Evolutionary conservation across 1,140 invertebrate genomes (phyloP), one percentile per base, ranked within the genome.

Genomic region (Heterodera carotae): DNA sequence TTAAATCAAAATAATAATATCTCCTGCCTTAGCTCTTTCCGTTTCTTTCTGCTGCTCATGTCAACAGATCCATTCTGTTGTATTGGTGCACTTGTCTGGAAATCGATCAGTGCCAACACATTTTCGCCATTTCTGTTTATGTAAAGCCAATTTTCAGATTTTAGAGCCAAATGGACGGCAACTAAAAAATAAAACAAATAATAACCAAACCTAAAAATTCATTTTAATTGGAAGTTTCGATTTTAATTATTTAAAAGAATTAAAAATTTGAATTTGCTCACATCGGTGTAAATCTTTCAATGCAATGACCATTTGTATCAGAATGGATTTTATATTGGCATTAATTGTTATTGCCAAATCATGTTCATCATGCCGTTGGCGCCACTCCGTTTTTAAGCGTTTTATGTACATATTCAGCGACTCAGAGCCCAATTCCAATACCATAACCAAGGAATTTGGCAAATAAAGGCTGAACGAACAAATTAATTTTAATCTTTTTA

Each of bases 131-230:
- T 22, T 56, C 48, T n/a, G 22, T 22, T 22, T 56, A 56, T 18
- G 22, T 56, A 56, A 56, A 56, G 48, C 48, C 48, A 56, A 56
- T 56, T 56, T 56, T 56, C 48, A 18, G 48, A 56, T 56, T 56
- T 56, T 18, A 56, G 48, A 22, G 48, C 48, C 48, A 56, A 56
- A 56, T 56, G 48, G 15, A 56, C 22, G 5, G 48, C 48, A 22
- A 56, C 48, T 56, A 22, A 56, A 56, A 56, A 53, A 53, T 18
- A 6, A 6, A 15, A 15, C 18, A 15, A 3, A 53, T 15, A 18
- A 53, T 53, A 8, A 15, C 48, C 18, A 53, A 53, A 53, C 3
- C 18, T 15, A 8, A 53, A 2, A 53, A 18, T 18, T 18, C 22
- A 22, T 53, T 53, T 53, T 53, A 43, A 43, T 2, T 43, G 15